phyloP scores from a whole-genome alignment of 2,888 invertebrate species.

The Aporophyla lueneburgensis region DNA sequence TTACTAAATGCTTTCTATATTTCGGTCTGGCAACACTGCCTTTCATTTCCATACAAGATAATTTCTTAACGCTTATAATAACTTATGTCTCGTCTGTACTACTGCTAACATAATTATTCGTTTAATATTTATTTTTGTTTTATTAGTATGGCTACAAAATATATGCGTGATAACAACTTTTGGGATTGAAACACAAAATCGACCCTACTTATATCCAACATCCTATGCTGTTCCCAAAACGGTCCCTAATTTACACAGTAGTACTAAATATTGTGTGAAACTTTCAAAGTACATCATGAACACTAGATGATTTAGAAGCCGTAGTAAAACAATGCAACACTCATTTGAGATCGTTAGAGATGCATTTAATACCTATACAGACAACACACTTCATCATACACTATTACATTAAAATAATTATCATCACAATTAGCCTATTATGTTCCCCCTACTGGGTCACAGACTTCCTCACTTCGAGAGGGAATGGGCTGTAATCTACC shows the following conservation, averaged over 20 bases:
- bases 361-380: background rate
- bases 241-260: background rate
- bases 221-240: background rate
- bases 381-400: background rate
- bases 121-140: slow-evolving; percentile 15
- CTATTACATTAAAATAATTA: background rate
- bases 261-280: background rate
- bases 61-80: slow-evolving; percentile 45
- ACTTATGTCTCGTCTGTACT: slow-evolving; percentile 39
- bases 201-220: background rate
- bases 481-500: no score
- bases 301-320: background rate
- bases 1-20: slow-evolving; percentile 40
- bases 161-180: slow-evolving; percentile 10
- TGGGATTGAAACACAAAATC: slow-evolving; percentile 32
- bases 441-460: no score
- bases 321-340: background rate
- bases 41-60: slow-evolving; percentile 39
- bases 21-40: slow-evolving; percentile 24
- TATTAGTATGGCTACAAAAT: slow-evolving; percentile 60
- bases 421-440: no score
- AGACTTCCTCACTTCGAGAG: no score
- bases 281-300: background rate
- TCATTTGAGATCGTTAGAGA: background rate
- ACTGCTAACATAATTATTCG: slow-evolving; percentile 6